Evolutionary conservation across 2,888 invertebrate species (phyloP).

Genomic region (Dolichopus griseipennis): DNA sequence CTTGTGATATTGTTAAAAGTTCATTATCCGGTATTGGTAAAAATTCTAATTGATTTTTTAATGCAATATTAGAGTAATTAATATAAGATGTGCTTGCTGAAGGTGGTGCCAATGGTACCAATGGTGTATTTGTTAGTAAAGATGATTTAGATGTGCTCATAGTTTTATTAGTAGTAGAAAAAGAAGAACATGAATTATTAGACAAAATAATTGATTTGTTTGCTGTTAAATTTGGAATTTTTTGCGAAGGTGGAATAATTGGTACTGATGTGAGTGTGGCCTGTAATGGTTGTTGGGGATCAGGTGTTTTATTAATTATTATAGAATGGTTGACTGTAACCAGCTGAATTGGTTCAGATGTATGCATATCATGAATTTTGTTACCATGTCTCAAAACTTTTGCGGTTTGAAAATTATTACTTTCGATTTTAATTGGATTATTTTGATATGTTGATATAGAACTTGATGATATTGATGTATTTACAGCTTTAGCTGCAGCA

Average conservation of each 20-base stretch:
- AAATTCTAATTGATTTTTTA: conserved; percentile 27
- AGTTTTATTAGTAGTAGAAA: conserved; percentile 16
- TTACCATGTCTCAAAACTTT: not conserved
- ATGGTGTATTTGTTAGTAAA: conserved; percentile 8
- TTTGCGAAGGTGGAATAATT: conserved; percentile 17
- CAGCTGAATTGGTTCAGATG: conserved; percentile 27
- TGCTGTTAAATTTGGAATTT: conserved; percentile 9
- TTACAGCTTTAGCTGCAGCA: conserved; percentile 26
- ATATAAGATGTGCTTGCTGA: conserved; percentile 15
- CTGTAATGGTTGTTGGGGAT: conserved; percentile 25
- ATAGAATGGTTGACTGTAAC: conserved; percentile 43
- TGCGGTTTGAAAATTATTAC: not conserved
- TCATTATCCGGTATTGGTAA: conserved; percentile 41
- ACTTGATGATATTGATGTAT: conserved; percentile 22
- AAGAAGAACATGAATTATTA: conserved; percentile 2
- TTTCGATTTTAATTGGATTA: not conserved
- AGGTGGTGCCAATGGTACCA: conserved; percentile 8
- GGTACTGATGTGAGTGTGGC: not conserved
- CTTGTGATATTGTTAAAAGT: conserved; percentile 39
- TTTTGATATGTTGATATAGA: conserved; percentile 21
- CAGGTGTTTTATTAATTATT: conserved; percentile 41
- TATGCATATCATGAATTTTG: not conserved
- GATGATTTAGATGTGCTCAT: conserved; percentile 18
- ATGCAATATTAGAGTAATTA: conserved; percentile 23
- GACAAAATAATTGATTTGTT: conserved; percentile 9